phyloP scores from a whole-genome alignment of 2,797 vertebrate species.

The Pteronotus mesoamericanus region DNA sequence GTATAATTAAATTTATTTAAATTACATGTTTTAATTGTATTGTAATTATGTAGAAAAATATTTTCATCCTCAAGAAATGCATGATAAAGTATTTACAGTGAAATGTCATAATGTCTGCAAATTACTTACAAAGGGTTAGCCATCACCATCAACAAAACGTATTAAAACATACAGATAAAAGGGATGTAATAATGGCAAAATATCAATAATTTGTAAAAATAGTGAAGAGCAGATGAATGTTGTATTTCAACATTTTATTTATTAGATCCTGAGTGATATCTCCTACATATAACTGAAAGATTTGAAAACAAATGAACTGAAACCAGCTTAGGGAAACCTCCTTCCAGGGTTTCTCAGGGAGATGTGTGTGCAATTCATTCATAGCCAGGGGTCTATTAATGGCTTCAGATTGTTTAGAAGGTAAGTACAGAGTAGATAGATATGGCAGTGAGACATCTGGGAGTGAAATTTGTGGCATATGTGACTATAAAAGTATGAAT shows the following conservation, averaged over 20 bases:
- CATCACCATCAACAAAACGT: background rate
- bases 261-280: background rate
- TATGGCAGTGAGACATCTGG: constrained; percentile 36
- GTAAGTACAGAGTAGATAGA: background rate
- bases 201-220: background rate
- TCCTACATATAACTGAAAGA: background rate
- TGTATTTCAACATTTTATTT: background rate
- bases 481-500: constrained; percentile 24
- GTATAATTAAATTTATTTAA: background rate
- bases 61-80: background rate
- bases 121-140: background rate
- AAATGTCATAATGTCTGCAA: background rate
- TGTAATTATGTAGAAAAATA: background rate
- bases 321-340: background rate
- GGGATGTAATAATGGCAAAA: background rate
- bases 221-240: background rate
- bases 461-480: constrained; percentile 45
- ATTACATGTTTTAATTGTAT: background rate
- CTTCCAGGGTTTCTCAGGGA: background rate
- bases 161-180: background rate
- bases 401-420: background rate
- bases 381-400: constrained; percentile 23
- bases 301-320: background rate
- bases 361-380: background rate
- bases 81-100: background rate